These are phyloP conservation scores for Drosophila atroscutellata DNA, from an alignment of 2,888 invertebrate species.

Conservation along the genomic window DNA sequence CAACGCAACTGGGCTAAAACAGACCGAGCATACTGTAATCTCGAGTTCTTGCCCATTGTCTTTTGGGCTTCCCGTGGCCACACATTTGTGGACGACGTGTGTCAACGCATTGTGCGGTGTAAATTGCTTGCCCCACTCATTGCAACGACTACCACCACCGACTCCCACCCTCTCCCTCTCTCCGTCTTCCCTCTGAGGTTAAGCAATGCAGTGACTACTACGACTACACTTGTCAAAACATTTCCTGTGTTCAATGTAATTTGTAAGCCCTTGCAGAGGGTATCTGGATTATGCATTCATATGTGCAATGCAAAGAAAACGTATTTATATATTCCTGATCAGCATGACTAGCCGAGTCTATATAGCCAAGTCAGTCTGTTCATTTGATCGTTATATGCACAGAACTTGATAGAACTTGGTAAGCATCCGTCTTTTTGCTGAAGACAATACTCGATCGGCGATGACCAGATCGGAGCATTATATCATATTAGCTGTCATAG, in stretches of 20 bases:
- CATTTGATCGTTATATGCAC: too few relatives aligned
- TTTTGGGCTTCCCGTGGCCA: conserved; percentile 55
- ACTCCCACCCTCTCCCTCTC: not conserved
- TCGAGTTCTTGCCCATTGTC: conserved; percentile 63
- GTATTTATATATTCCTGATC: too few relatives aligned
- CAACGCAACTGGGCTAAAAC: conserved; percentile 44
- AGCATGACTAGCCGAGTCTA: too few relatives aligned
- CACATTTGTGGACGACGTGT: conserved; percentile 79
- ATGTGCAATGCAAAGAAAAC: too few relatives aligned
- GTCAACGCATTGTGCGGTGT: conserved; percentile 78
- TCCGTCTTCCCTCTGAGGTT: conserved; percentile 28
- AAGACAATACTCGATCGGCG: too few relatives aligned
- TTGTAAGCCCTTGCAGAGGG: too few relatives aligned
- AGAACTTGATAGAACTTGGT: too few relatives aligned
- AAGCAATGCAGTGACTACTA: conserved; percentile 58
- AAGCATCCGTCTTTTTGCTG: too few relatives aligned
- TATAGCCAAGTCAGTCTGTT: too few relatives aligned
- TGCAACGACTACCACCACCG: conserved; percentile 1
- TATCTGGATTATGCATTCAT: too few relatives aligned
- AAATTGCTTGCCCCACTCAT: conserved; percentile 68
- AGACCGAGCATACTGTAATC: conserved; percentile 31
- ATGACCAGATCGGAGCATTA: not conserved
- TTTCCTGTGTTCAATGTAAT: not conserved
- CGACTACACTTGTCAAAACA: conserved; percentile 6
- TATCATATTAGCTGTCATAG: not conserved